phyloP scores from a whole-genome alignment of 2,797 vertebrate genomes.

The Myripristis jacobus region DNA sequence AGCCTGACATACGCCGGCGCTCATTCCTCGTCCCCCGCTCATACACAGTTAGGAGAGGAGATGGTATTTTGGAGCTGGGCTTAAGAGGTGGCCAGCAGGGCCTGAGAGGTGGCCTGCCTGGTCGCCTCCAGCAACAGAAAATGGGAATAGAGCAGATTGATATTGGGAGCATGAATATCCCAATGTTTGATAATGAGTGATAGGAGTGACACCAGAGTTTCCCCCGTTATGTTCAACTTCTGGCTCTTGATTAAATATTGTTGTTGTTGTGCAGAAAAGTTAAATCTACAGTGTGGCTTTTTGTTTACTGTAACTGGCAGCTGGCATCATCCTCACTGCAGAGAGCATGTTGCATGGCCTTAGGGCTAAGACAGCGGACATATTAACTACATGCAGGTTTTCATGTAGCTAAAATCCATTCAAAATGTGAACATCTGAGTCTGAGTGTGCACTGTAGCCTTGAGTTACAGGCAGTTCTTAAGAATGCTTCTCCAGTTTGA shows the following conservation, averaged over 20 bases:
- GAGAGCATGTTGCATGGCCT: conserved; percentile 22
- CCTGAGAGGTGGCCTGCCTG: conserved; percentile 68
- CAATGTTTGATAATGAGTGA: conserved; percentile 55
- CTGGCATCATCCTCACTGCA: conserved; percentile 9
- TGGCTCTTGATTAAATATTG: conserved; percentile 26
- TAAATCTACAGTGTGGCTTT: neutral
- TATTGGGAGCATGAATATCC: conserved; percentile 55
- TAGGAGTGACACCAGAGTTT: conserved; percentile 38
- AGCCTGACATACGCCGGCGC: conserved; percentile 69
- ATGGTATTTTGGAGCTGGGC: conserved; percentile 51
- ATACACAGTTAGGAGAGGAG: conserved; percentile 1
- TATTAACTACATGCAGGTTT: too few relatives aligned
- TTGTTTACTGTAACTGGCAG: conserved; percentile 25
- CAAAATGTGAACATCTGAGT: too few relatives aligned
- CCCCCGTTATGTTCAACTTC: conserved; percentile 6
- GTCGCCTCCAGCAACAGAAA: conserved; percentile 63
- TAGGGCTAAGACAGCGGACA: conserved; percentile 4
- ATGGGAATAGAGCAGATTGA: conserved; percentile 59
- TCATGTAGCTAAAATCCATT: too few relatives aligned
- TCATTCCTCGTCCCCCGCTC: neutral
- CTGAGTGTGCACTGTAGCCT: too few relatives aligned
- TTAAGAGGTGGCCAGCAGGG: conserved; percentile 77
- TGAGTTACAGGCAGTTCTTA: too few relatives aligned
- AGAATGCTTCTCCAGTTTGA: too few relatives aligned
- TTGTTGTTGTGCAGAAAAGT: neutral